Conservation (phyloP, 2,113 vertebrate species). For the Lucifuga dentata region DNA sequence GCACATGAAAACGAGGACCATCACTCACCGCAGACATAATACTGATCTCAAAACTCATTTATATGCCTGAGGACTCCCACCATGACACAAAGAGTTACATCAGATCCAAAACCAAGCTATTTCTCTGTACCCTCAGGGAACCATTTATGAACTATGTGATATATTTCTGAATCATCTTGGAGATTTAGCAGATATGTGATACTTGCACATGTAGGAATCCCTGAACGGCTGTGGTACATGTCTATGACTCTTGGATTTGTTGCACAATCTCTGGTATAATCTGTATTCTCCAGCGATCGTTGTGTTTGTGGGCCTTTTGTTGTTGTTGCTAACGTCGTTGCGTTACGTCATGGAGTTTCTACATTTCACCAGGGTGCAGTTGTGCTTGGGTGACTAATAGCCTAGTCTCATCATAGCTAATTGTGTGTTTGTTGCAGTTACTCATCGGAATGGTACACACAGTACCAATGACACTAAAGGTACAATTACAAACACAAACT, state of each 20-base stretch:
- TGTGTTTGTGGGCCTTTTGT: not conserved
- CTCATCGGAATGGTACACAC: conserved; percentile 16
- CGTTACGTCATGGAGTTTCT: not conserved
- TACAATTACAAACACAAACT: conserved; percentile 14
- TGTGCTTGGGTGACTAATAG: conserved; percentile 14
- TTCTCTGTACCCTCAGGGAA: conserved; percentile 43
- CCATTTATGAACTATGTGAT: conserved; percentile 54
- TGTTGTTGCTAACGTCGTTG: not conserved
- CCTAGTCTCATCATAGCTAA: conserved; percentile 5
- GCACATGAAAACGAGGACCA: conserved; percentile 25
- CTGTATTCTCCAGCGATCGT: not conserved
- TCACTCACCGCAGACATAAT: conserved; percentile 15
- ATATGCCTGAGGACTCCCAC: conserved; percentile 18
- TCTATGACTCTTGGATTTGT: conserved; percentile 49
- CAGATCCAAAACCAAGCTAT: conserved; percentile 7
- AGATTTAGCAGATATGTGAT: conserved; percentile 72
- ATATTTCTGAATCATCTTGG: conserved; percentile 67
- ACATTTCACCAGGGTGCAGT: conserved; percentile 12
- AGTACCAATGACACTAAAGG: conserved; percentile 7
- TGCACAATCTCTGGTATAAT: conserved; percentile 31
- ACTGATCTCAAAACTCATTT: conserved; percentile 24
- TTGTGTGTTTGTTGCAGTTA: not conserved
- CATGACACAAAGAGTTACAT: conserved; percentile 1
- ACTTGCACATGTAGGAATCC: conserved; percentile 61
- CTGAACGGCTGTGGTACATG: conserved; percentile 38